phyloP scores from a whole-genome alignment of 1,140 invertebrate genomes.

The Aleiodes sp. region DNA sequence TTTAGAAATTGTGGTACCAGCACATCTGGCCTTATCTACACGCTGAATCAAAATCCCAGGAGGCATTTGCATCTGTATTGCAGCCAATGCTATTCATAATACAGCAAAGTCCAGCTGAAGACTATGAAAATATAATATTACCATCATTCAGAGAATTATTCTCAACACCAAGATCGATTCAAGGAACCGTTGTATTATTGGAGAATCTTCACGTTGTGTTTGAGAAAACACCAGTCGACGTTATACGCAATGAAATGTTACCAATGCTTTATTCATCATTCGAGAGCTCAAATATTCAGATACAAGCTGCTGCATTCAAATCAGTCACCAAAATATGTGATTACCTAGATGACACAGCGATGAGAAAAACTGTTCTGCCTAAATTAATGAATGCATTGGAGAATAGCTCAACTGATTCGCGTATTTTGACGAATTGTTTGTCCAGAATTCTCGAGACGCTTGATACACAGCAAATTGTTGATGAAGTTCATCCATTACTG shows the following conservation, averaged over 20 bases:
- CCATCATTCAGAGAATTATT: constrained; percentile 77
- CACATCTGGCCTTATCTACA: constrained; percentile 92
- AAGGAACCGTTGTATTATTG: constrained; percentile 89
- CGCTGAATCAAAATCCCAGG: constrained; percentile 83
- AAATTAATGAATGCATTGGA: constrained; percentile 90
- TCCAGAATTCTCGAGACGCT: constrained; percentile 83
- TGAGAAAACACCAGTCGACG: constrained; percentile 85
- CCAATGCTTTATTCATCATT: constrained; percentile 90
- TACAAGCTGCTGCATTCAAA: constrained; percentile 89
- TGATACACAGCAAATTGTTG: constrained; percentile 88
- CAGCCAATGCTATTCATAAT: constrained; percentile 90
- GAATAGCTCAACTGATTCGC: constrained; percentile 81
- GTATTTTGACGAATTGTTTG: constrained; percentile 80
- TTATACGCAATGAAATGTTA: constrained; percentile 83
- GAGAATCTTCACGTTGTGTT: constrained; percentile 93
- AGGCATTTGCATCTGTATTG: constrained; percentile 88
- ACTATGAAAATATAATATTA: constrained; percentile 86
- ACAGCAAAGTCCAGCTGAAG: constrained; percentile 82
- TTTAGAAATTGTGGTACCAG: constrained; percentile 94
- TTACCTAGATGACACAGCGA: constrained; percentile 83
- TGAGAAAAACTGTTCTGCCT: constrained; percentile 84
- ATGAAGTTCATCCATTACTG: constrained; percentile 92
- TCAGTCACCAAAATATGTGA: constrained; percentile 88
- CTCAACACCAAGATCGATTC: constrained; percentile 81
- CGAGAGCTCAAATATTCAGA: constrained; percentile 90